Evolutionary conservation across 2,797 vertebrate species (phyloP), one percentile per base, ranked within the genome.

Genomic region (Chrysocyon brachyurus): DNA sequence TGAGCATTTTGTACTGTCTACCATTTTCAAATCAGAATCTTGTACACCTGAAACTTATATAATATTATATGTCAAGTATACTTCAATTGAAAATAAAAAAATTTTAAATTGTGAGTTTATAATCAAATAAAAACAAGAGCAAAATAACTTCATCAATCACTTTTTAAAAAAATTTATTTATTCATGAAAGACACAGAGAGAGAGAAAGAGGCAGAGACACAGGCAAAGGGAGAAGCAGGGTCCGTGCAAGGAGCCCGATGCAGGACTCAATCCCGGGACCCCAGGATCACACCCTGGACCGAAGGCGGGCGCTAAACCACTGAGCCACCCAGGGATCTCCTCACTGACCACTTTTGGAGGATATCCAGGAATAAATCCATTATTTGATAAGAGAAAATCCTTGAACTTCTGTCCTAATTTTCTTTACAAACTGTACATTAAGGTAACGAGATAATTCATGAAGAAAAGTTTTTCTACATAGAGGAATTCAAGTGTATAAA

Each of bases 351-450:
- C 40, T 9, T 87, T 77, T 46, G 16, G 26, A 61, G 33, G 14
- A 52, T 26, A 82, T 11, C 26, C 70, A 26, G 17, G 52, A 84
- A 89, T 70, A 93, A 31, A 84, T 64, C n/a, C 17, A 86, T 81
- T 63, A 61, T 68, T 33, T 68, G 64, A 79, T 81, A 28, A 73
- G 93, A 66, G 24, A 87, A 87, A 94, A 88, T 75, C 64, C 12
- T 63, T 81, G 36, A 83, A 59, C 11, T 77, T 91, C 31, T 24
- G 1, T 15, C 28, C 21, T 57, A 40, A 95, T 82, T 87, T 78
- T 85, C 63, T 83, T 16, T 87, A 81, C 3, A 63, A 92, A 46
- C 21, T 57, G 1, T 52, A 59, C 12, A 54, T 92, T 21, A 54
- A 36, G 52, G 26, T n/a, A 64, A 40, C 40, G 75, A 89, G 40